Evolutionary conservation across 2,888 invertebrate species (phyloP), one percentile per base, ranked within the genome.

Genomic region (Mythimna albipuncta): DNA sequence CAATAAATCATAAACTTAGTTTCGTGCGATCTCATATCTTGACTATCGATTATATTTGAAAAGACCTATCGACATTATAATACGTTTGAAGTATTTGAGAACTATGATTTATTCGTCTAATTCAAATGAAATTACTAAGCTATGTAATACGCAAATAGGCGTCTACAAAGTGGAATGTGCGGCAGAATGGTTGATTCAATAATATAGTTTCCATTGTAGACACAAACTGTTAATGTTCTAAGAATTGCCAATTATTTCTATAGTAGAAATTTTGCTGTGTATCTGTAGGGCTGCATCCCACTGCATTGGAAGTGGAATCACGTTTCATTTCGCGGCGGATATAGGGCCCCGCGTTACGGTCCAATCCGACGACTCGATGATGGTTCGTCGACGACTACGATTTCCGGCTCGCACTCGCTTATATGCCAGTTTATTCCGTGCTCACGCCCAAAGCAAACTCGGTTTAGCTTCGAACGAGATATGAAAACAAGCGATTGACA

Each of bases 311-410:
- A 92, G 92, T 93, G 91, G 91, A 92, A 91, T 91, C 94, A 93
- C 92, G 92, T 93, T 93, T 89, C 88, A 94, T 94, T 94, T 92
- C 93, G 92, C 90, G 92, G 93, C 93, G 94, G 94, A 94, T 94
- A 94, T 94, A 93, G 92, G 93, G 90, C 91, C 87, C 90, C 91
- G 88, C 90, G 91, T 92, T 92, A 92, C 91, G 90, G 89, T 87
- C 90, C 92, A 91, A 93, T 92, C 91, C 90, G 89, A 89, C 90
- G 91, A 88, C 90, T 89, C 92, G 90, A 85, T 91, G 92, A 93
- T 93, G 94, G 92, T 92, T 91, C 92, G 90, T 87, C 91, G 93
- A 91, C 91, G 92, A 91, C 90, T 91, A 91, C 93, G 93, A 94
- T 94, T 93, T 94, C 94, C 93, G 92, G 87, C 89, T 90, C 83